These are phyloP conservation scores for Cyrtorhinus lividipennis DNA, from an alignment of 1,140 invertebrate genomes.

Conservation along the genomic window DNA sequence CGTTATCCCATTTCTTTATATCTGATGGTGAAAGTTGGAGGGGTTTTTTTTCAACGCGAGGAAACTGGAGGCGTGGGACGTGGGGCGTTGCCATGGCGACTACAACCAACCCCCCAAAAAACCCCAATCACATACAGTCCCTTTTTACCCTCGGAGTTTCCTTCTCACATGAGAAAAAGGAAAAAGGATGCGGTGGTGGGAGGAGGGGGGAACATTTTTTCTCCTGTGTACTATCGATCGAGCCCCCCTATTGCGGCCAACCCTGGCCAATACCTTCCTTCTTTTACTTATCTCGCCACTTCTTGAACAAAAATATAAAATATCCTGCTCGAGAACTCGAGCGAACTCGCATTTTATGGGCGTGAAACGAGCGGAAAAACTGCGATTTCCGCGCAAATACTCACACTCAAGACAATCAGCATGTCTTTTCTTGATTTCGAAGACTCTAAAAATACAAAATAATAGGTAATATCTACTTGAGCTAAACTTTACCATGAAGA, in stretches of 20 bases:
- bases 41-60: not conserved
- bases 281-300: constrained; percentile 1
- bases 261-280: constrained; percentile 4
- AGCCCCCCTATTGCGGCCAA: not conserved
- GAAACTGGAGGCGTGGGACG: not conserved
- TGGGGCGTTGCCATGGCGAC: not conserved
- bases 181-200: not conserved
- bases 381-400: no score
- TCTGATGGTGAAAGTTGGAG: constrained; percentile 4
- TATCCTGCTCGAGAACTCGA: no score
- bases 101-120: constrained; percentile 1
- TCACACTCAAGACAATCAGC: no score
- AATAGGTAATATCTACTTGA: no score
- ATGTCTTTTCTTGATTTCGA: no score
- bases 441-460: no score
- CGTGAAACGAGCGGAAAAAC: no score
- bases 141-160: constrained; percentile 5
- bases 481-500: no score
- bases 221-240: constrained; percentile 2
- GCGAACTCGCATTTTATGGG: no score
- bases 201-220: constrained; percentile 3
- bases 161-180: not conserved
- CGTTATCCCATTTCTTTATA: constrained; percentile 7
- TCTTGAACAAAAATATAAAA: constrained; percentile 5
- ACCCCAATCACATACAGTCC: constrained; percentile 7